A percentile compares a stretch with the other conserved stretches of the same genome.
phyloP scores from a whole-genome alignment of 2,113 vertebrate genomes.

The Sinocyclocheilus rhinocerous region DNA sequence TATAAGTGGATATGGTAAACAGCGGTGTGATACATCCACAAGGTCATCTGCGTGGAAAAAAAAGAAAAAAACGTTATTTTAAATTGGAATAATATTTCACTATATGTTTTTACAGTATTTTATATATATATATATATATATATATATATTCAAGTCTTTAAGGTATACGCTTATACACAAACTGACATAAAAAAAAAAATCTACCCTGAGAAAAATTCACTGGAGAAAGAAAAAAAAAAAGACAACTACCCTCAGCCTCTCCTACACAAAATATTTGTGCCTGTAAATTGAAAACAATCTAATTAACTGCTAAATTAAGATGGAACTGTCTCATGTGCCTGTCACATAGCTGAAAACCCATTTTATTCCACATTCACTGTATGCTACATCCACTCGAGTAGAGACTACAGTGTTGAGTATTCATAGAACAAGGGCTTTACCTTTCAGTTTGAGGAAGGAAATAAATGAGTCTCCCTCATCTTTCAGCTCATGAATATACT shows the following conservation, averaged over 20 bases:
- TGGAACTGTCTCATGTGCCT: background rate
- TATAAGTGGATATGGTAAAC: constrained; percentile 20
- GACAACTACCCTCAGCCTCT: background rate
- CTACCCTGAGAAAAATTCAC: background rate
- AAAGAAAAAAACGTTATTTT: background rate
- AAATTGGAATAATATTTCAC: too few relatives aligned
- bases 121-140: too few relatives aligned
- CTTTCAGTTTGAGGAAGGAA: constrained; percentile 16
- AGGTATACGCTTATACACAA: background rate
- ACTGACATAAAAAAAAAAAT: background rate
- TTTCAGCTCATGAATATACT: constrained; percentile 22
- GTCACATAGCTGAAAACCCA: background rate
- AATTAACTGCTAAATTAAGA: constrained; percentile 13
- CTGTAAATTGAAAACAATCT: background rate
- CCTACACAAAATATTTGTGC: background rate
- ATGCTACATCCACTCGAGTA: background rate
- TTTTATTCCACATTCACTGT: background rate
- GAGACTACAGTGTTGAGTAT: background rate
- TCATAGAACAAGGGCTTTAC: background rate
- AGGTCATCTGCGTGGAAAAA: background rate
- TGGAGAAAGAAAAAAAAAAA: background rate
- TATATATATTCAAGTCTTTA: background rate
- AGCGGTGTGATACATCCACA: background rate
- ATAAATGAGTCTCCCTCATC: constrained; percentile 16
- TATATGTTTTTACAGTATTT: too few relatives aligned